Conservation (phyloP, 2,113 vertebrate species). For the Ctenomys sociabilis region DNA sequence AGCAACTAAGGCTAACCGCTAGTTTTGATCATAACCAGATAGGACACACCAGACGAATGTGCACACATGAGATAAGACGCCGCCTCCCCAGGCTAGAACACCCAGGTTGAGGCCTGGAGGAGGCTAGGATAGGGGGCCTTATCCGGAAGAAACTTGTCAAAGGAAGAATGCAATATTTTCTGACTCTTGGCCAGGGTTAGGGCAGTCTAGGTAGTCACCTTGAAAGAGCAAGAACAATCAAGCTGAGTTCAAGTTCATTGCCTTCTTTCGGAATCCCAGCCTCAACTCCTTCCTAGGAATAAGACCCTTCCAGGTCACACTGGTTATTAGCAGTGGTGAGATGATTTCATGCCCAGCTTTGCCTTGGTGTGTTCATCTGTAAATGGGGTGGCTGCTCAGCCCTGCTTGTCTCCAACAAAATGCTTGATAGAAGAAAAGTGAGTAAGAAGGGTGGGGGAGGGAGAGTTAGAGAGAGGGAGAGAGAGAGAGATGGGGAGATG, state of each 20-base stretch:
- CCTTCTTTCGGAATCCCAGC: constrained; percentile 1
- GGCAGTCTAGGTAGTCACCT: background rate
- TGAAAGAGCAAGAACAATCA: background rate
- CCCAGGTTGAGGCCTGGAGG: background rate
- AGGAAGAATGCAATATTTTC: background rate
- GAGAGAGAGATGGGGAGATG: background rate
- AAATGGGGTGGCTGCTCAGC: background rate
- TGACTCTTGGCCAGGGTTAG: background rate
- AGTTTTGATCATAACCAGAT: constrained; percentile 47
- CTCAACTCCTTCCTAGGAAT: background rate
- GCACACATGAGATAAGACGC: background rate
- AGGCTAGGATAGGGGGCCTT: background rate
- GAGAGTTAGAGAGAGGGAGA: too few species aligned
- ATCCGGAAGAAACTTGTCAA: too few species aligned
- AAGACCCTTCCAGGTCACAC: background rate
- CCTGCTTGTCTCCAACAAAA: background rate
- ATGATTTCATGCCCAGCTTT: background rate
- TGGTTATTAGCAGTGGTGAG: background rate
- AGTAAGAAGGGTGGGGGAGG: background rate
- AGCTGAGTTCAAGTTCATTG: background rate
- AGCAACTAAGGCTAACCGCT: background rate
- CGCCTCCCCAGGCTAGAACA: background rate
- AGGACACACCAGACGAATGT: constrained; percentile 49
- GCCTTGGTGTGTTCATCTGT: background rate
- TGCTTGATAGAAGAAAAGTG: background rate